Percentiles rank a stretch among this genome's conserved stretches.
Conservation (phyloP, 2,113 vertebrate species). For the Cyanoderma ruficeps region DNA sequence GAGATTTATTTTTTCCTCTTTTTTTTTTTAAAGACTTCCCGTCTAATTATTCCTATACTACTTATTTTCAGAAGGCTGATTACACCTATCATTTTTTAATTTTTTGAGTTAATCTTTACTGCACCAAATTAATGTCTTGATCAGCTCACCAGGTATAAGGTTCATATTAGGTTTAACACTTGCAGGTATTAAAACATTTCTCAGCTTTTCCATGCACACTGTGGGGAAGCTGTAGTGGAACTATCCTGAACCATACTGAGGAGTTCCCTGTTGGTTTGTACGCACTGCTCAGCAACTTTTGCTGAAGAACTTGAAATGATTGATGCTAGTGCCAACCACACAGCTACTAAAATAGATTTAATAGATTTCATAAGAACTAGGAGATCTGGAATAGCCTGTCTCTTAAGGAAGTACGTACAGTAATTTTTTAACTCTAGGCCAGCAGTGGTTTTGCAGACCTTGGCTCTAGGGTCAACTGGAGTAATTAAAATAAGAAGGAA, state of each 20-base stretch:
- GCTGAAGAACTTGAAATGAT: not conserved
- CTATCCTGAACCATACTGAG: not conserved
- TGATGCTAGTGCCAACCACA: not conserved
- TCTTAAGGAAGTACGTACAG: not conserved
- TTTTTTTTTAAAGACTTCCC: not conserved
- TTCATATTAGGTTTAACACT: not conserved
- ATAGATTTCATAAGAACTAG: slow-evolving; percentile 18
- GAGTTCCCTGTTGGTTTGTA: not conserved
- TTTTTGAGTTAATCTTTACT: not conserved
- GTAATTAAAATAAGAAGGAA: not conserved
- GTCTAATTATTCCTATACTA: not conserved
- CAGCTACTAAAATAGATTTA: not conserved
- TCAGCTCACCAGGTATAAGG: not conserved
- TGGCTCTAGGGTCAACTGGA: not conserved
- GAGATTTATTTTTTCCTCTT: not conserved
- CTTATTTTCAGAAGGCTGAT: not conserved
- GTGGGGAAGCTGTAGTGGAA: not conserved
- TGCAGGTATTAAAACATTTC: not conserved
- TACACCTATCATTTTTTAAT: not conserved
- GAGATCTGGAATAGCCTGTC: not conserved
- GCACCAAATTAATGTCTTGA: not conserved
- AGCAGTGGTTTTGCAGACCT: not conserved
- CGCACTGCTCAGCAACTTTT: not conserved
- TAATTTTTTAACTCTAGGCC: slow-evolving; percentile 1
- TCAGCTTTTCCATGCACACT: fast-evolving